Base-by-base conservation (phyloP, 2,797 vertebrate genomes). In the Oreortyx pictus region DNA sequence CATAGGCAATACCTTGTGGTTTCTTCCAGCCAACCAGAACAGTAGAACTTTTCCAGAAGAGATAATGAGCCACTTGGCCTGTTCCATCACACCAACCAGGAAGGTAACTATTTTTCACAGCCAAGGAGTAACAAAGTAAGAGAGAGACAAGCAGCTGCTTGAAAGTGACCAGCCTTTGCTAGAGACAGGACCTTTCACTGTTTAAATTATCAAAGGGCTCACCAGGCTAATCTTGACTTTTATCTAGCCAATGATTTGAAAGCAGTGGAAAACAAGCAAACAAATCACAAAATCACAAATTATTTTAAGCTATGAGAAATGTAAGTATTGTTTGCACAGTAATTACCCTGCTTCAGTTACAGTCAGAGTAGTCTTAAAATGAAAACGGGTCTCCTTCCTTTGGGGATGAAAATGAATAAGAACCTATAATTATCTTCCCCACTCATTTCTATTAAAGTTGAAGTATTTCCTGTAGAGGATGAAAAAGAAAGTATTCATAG, bases 341-440 rank as follows among this genome's bases (percentile, higher is more conserved):
- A 88, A 93, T 92, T 91, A 86, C 44, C 35, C 60, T 33, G 20
- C 49, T 72, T 93, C 81, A 65, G 92, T 80, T 86, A 72, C 90
- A 85, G 22, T 49, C 72, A 60, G 52, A 86, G 61, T 7, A 82
- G 72, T 67, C 80, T 82, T 88, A 64, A 84, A 93, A 90, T 74
- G 65, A 87, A 93, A 94, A 82, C 47, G 83, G 39, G 10, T 62
- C 47, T 88, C 31, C 43, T 92, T 72, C 50, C 46, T 89, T 56
- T 60, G 27, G 27, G 31, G 52, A 39, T 56, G 89, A 92, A 88
- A 89, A 73, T 18, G 10, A 88, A 20, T 81, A 70, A 72, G 35
- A 72, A 92, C 83, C 22, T 62, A 25, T 57, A 52, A 92, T 86
- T 89, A 77, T 27, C 67, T 84, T 90, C 64, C n/a, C 11, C 31